Conservation (phyloP, 2,888 invertebrate genomes). For the Palloptera scutellata region DNA sequence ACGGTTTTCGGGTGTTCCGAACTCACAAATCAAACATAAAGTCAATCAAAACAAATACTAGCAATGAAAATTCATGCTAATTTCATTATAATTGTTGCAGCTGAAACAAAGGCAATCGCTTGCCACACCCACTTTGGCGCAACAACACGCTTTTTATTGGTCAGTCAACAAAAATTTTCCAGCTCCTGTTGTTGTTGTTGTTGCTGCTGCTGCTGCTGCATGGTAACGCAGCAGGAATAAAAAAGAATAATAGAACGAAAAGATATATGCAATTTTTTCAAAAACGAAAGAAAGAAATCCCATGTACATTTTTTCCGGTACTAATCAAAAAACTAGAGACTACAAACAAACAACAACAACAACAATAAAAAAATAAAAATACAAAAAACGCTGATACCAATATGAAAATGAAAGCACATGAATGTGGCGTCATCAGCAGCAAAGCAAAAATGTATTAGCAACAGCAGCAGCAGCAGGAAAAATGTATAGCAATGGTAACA, state of each 20-base stretch:
- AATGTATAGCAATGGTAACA: conserved; percentile 8
- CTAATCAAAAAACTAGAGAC: conserved; percentile 1
- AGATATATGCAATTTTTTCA: too few relatives aligned
- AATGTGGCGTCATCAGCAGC: not conserved
- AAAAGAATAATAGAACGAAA: too few relatives aligned
- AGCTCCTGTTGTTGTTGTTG: not conserved
- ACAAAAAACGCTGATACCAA: too few relatives aligned
- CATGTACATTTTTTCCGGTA: too few relatives aligned
- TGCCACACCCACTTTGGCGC: too few relatives aligned
- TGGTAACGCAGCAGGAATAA: conserved; percentile 1
- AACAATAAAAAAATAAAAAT: not conserved
- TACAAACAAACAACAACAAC: conserved; percentile 10
- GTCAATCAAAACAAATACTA: conserved; percentile 26
- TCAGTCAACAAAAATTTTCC: not conserved
- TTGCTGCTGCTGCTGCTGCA: conserved; percentile 31
- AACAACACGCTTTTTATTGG: too few relatives aligned
- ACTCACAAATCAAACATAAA: conserved; percentile 13
- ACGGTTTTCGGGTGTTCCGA: too few relatives aligned
- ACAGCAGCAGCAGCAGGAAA: not conserved
- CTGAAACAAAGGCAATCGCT: too few relatives aligned
- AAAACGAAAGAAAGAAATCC: too few relatives aligned
- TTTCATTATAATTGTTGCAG: conserved; percentile 25
- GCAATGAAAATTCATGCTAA: conserved; percentile 30
- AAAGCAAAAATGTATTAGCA: not conserved
- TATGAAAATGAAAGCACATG: conserved; percentile 6